Conservation (phyloP, 2,888 invertebrate species). For the Dynastes grantii region DNA sequence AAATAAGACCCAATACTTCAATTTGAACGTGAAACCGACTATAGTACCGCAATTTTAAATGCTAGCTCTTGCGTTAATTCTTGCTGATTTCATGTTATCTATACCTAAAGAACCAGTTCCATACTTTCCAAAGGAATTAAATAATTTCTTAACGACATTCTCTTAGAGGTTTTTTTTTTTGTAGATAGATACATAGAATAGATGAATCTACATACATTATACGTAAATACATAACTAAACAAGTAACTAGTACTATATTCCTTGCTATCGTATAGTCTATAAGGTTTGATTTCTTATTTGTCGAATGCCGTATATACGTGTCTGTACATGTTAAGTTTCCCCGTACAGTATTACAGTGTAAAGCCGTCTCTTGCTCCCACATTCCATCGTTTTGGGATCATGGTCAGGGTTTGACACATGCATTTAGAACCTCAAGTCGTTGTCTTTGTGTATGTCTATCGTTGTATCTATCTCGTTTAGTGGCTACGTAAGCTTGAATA, state of each 20-base stretch:
- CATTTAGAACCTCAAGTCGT: slow-evolving; percentile 40
- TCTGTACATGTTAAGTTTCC: no score
- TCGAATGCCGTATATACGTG: neutral
- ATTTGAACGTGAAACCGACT: no score
- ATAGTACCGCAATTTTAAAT: no score
- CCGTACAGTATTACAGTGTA: slow-evolving; percentile 3
- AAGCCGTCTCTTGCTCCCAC: slow-evolving; percentile 46
- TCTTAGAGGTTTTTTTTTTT: neutral
- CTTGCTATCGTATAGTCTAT: neutral
- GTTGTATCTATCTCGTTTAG: neutral
- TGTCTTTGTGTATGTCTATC: slow-evolving; percentile 33
- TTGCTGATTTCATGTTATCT: no score
- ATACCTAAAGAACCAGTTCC: no score
- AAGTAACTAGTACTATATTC: neutral
- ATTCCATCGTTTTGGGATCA: slow-evolving; percentile 55
- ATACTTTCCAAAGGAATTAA: no score
- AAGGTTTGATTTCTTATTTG: slow-evolving; percentile 31
- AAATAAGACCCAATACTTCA: no score
- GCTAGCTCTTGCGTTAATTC: no score
- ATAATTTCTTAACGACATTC: no score
- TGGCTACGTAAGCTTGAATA: no score
- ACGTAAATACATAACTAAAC: neutral
- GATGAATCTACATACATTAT: neutral
- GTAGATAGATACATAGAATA: no score
- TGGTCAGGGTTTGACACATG: slow-evolving; percentile 54